A percentile compares a stretch with the other conserved stretches of the same genome.
Conservation (phyloP, 2,888 invertebrate genomes). For the Lepidochrysops patricia region DNA sequence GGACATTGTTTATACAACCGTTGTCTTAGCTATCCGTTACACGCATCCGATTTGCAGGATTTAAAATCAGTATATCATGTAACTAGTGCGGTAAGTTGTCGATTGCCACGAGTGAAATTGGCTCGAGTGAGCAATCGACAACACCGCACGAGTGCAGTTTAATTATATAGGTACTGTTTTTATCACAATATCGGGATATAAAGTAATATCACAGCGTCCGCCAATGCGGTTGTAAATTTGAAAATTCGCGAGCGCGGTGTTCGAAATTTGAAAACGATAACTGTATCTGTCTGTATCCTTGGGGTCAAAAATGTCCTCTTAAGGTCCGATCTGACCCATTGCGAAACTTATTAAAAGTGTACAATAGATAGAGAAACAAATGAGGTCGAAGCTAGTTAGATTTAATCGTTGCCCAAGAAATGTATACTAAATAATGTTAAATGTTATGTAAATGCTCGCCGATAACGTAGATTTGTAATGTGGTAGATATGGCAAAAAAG, state of each 20-base stretch:
- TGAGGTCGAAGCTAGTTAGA: slow-evolving; percentile 3
- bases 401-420: slow-evolving; percentile 17
- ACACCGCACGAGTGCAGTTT: too few species aligned
- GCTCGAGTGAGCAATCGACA: too few species aligned
- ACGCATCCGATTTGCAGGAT: neutral
- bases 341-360: neutral
- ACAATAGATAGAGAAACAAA: slow-evolving; percentile 8
- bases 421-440: slow-evolving; percentile 17
- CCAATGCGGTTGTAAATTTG: too few species aligned
- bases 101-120: too few species aligned
- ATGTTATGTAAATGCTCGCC: slow-evolving; percentile 16
- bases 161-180: too few species aligned
- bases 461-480: neutral
- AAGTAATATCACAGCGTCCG: too few species aligned
- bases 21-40: neutral
- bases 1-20: neutral
- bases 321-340: neutral
- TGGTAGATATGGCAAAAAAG: neutral
- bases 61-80: too few species aligned
- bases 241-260: too few species aligned
- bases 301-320: neutral
- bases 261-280: neutral
- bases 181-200: too few species aligned
- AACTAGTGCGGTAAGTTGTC: too few species aligned
- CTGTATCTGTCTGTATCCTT: neutral